phyloP scores from a whole-genome alignment of 2,113 vertebrate species.

The Oophaga pumilio region DNA sequence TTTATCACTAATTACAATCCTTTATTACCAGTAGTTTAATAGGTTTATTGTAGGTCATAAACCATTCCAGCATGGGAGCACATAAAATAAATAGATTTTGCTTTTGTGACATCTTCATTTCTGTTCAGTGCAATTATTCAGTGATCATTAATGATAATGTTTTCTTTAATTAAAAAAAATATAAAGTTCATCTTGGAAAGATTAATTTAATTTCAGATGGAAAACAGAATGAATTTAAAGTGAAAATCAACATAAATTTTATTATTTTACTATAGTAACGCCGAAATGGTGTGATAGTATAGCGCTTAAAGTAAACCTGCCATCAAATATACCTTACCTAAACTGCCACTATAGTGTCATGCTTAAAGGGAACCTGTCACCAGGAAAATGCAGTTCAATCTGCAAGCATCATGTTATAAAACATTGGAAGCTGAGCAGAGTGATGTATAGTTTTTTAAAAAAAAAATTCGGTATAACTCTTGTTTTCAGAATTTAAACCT shows the following conservation, averaged over 20 bases:
- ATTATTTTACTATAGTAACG: neutral
- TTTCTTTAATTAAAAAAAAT: constrained; percentile 57
- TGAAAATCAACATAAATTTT: neutral
- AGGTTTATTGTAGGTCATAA: constrained; percentile 92
- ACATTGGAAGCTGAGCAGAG: no score
- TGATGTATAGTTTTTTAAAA: no score
- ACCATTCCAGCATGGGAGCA: constrained; percentile 84
- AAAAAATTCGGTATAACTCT: no score
- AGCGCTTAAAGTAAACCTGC: no score
- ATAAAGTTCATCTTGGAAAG: constrained; percentile 30
- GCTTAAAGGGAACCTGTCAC: no score
- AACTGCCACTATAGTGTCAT: no score
- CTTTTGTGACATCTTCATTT: constrained; percentile 87
- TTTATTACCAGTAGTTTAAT: constrained; percentile 92
- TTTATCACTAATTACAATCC: constrained; percentile 93
- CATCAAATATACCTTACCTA: no score
- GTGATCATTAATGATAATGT: constrained; percentile 74
- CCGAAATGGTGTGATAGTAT: neutral
- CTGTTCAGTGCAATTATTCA: constrained; percentile 86
- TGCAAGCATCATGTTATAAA: no score
- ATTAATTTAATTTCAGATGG: constrained; percentile 24
- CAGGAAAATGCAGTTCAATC: no score
- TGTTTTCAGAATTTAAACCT: no score
- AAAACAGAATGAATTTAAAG: neutral
- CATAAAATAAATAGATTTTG: constrained; percentile 83